phyloP scores from a whole-genome alignment of 2,113 vertebrate species.

The Neomonachus schauinslandi region DNA sequence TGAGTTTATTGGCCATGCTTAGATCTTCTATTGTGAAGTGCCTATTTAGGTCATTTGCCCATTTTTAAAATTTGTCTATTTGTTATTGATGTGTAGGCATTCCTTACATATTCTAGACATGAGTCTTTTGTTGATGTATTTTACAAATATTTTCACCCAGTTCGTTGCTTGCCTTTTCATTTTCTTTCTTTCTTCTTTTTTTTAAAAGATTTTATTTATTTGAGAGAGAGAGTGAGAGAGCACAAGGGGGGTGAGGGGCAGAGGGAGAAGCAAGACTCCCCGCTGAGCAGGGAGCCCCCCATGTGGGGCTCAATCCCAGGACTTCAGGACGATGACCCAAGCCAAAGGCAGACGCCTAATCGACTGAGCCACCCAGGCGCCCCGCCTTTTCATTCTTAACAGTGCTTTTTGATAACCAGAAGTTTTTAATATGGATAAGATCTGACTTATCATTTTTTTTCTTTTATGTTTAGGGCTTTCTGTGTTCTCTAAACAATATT shows the following conservation, averaged over 20 bases:
- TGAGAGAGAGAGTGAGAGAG: too few species aligned
- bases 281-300: too few species aligned
- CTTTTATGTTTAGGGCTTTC: neutral
- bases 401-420: neutral
- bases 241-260: too few species aligned
- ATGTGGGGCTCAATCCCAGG: too few species aligned
- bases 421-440: neutral
- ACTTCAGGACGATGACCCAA: too few species aligned
- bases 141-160: neutral
- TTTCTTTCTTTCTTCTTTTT: too few species aligned
- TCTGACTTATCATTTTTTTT: neutral
- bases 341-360: too few species aligned
- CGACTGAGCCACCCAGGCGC: too few species aligned
- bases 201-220: too few species aligned
- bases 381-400: neutral
- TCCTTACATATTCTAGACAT: constrained; percentile 7
- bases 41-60: neutral
- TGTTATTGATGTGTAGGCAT: neutral
- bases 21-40: neutral
- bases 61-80: neutral
- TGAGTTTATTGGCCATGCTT: neutral
- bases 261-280: too few species aligned
- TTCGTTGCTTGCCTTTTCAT: neutral
- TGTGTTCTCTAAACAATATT: neutral
- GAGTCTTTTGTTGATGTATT: constrained; percentile 10